A percentile compares a stretch with the other conserved stretches of the same genome.
Conservation (phyloP, 2,888 invertebrate genomes). For the Drosophila birchii region DNA sequence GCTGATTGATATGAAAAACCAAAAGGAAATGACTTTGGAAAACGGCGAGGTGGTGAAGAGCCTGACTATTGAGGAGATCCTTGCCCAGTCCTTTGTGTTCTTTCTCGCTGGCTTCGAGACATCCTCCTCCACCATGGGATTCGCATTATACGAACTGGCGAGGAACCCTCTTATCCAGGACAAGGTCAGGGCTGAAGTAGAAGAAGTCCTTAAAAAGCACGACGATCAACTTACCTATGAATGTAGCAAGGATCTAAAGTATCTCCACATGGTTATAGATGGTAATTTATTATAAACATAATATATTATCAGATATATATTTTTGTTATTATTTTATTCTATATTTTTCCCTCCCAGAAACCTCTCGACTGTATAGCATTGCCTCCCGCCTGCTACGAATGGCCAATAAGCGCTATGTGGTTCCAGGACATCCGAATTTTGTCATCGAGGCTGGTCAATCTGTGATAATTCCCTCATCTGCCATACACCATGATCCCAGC, state of each 20-base stretch:
- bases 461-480: constrained; percentile 70
- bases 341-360: constrained; percentile 82
- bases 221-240: constrained; percentile 63
- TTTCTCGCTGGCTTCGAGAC: constrained; percentile 87
- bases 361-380: constrained; percentile 86
- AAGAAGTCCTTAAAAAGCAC: constrained; percentile 46
- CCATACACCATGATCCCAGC: constrained; percentile 86
- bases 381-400: constrained; percentile 85
- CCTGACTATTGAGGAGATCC: constrained; percentile 83
- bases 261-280: constrained; percentile 25
- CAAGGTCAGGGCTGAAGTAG: constrained; percentile 60
- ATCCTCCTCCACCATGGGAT: constrained; percentile 87
- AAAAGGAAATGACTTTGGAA: constrained; percentile 50
- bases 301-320: neutral
- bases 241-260: constrained; percentile 42
- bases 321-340: no score
- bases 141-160: constrained; percentile 77
- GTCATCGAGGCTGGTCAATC: constrained; percentile 84
- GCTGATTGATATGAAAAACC: constrained; percentile 83
- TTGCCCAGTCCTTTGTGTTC: constrained; percentile 76
- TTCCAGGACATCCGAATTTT: constrained; percentile 78
- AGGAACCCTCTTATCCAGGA: constrained; percentile 61
- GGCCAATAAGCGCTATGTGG: constrained; percentile 85
- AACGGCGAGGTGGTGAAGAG: constrained; percentile 53
- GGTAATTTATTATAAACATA: neutral